Percentiles rank a stretch among this genome's conserved stretches.
Evolutionary conservation across 2,113 vertebrate genomes (phyloP).

Genomic region (Aptenodytes forsteri): DNA sequence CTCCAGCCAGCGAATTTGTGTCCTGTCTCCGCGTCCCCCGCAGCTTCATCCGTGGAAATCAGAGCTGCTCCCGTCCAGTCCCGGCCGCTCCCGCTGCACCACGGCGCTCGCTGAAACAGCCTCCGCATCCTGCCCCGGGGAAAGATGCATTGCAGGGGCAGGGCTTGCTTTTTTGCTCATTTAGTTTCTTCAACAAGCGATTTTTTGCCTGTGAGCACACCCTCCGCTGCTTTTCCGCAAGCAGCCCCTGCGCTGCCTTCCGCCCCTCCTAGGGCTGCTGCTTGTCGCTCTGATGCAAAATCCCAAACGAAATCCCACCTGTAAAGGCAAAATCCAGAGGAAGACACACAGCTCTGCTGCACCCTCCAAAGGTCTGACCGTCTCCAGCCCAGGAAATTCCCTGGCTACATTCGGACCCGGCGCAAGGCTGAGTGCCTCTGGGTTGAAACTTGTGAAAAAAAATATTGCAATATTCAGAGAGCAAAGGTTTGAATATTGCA

Average conservation of each 20-base stretch:
- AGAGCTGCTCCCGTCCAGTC: background rate
- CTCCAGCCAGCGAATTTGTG: background rate
- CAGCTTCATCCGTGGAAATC: background rate
- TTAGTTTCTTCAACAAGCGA: background rate
- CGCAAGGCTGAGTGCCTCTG: background rate
- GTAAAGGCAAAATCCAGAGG: background rate
- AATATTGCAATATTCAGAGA: background rate
- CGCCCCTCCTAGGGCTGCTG: background rate
- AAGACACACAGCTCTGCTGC: background rate
- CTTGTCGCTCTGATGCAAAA: background rate
- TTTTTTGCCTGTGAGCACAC: background rate
- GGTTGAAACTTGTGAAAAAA: background rate
- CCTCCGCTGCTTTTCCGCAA: fast-evolving
- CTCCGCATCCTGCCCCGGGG: background rate
- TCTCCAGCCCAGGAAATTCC: background rate
- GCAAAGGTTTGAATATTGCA: background rate
- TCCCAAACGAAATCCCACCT: background rate
- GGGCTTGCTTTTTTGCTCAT: background rate
- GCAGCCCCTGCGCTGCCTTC: background rate
- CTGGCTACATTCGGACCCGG: background rate
- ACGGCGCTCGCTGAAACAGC: background rate
- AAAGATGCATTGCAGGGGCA: background rate
- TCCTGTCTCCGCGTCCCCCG: background rate
- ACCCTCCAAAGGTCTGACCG: background rate
- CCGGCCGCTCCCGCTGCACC: background rate